A percentile compares a stretch with the other conserved stretches of the same genome.
Conservation (phyloP, 2,113 vertebrate genomes). For the Urocolius indicus region DNA sequence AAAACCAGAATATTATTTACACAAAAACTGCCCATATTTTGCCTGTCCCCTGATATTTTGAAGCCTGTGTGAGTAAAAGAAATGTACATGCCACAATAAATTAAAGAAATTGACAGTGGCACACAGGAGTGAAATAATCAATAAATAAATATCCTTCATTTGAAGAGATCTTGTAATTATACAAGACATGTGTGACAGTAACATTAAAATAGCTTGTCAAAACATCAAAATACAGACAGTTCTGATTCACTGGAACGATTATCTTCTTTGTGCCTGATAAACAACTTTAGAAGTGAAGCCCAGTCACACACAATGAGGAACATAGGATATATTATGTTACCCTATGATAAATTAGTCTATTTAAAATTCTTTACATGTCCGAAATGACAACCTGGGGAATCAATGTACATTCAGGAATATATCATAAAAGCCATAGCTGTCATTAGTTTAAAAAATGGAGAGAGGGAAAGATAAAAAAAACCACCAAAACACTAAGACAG, state of each 20-base stretch:
- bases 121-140: conserved; percentile 9
- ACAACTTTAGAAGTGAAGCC: background rate
- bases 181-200: conserved; percentile 10
- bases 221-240: conserved; percentile 36
- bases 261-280: conserved; percentile 1
- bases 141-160: conserved; percentile 14
- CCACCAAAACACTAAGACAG: background rate
- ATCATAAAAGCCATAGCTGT: background rate
- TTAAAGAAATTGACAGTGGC: background rate
- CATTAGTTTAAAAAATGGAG: background rate
- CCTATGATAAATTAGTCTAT: background rate
- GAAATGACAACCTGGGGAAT: background rate
- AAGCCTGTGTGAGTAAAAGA: background rate
- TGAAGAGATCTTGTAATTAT: conserved; percentile 35
- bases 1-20: background rate
- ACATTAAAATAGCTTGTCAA: conserved; percentile 46
- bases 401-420: background rate
- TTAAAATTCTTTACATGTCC: background rate
- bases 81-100: background rate
- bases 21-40: background rate
- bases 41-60: background rate
- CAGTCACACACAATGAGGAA: background rate
- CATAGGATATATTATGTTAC: background rate
- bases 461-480: too few species aligned
- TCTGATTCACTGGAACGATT: conserved; percentile 16